Conservation (phyloP, 2,113 vertebrate genomes). For the Phrynosoma platyrhinos region DNA sequence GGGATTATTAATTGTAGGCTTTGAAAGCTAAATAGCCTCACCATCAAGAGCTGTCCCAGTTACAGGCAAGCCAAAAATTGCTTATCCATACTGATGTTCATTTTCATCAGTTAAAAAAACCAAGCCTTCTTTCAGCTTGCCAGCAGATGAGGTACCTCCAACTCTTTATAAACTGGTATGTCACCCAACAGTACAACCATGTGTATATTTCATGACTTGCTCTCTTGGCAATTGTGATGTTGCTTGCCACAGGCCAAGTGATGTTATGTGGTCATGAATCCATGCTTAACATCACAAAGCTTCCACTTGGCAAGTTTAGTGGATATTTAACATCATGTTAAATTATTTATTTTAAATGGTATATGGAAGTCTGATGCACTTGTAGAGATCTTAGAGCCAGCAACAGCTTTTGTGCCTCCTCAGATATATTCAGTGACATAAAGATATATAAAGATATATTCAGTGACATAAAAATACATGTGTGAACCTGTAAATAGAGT, state of each 20-base stretch:
- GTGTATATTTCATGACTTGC: neutral
- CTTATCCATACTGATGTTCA: neutral
- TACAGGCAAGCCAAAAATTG: neutral
- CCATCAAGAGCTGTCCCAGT: neutral
- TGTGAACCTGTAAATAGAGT: neutral
- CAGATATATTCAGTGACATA: neutral
- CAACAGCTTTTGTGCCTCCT: neutral
- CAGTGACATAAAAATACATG: neutral
- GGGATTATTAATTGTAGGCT: neutral
- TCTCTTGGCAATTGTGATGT: neutral
- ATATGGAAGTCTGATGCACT: neutral
- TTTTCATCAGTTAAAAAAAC: neutral
- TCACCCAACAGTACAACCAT: neutral
- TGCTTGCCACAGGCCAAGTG: neutral
- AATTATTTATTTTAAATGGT: neutral
- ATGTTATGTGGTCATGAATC: neutral
- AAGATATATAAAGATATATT: neutral
- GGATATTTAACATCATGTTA: neutral
- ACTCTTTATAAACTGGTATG: neutral
- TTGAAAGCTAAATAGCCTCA: neutral
- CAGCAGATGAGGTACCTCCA: neutral
- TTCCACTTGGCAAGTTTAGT: neutral
- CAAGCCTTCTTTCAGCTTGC: neutral
- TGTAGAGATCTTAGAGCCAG: neutral
- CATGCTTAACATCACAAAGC: neutral